Evolutionary conservation across 2,113 vertebrate species (phyloP).

Genomic region (Ellobius talpinus): DNA sequence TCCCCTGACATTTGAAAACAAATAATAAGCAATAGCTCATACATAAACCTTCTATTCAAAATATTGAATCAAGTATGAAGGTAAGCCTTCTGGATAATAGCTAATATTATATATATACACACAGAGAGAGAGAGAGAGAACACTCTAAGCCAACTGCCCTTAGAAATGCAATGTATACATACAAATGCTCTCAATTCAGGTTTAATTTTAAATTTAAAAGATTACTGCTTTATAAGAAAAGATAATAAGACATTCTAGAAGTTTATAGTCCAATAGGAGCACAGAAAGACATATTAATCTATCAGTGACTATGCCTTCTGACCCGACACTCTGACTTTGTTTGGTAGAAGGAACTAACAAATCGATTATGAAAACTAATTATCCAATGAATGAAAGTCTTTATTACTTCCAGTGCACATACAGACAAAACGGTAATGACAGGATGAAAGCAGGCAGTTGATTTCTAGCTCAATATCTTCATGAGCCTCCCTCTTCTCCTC

Average conservation of each 20-base stretch:
- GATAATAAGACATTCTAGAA: neutral
- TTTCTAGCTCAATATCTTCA: neutral
- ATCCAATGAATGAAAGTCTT: neutral
- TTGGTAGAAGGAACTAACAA: neutral
- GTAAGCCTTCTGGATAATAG: neutral
- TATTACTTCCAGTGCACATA: neutral
- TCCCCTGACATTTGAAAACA: neutral
- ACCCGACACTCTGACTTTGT: neutral
- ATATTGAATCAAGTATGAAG: slow-evolving; percentile 1
- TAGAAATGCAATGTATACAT: neutral
- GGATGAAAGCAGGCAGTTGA: neutral
- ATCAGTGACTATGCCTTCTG: neutral
- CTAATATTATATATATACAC: neutral
- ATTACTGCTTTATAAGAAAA: neutral
- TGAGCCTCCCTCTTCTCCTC: neutral
- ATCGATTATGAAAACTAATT: neutral
- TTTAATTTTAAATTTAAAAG: slow-evolving; percentile 49
- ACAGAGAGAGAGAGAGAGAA: neutral
- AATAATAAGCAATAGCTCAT: slow-evolving; percentile 21
- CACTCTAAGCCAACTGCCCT: neutral
- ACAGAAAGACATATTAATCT: neutral
- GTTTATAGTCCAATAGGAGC: neutral
- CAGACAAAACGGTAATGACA: neutral
- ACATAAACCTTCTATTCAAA: neutral
- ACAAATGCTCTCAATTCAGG: neutral